These are phyloP conservation scores for Blastobasis lacticolella DNA, from an alignment of 2,888 invertebrate species.

Conservation along the genomic window DNA sequence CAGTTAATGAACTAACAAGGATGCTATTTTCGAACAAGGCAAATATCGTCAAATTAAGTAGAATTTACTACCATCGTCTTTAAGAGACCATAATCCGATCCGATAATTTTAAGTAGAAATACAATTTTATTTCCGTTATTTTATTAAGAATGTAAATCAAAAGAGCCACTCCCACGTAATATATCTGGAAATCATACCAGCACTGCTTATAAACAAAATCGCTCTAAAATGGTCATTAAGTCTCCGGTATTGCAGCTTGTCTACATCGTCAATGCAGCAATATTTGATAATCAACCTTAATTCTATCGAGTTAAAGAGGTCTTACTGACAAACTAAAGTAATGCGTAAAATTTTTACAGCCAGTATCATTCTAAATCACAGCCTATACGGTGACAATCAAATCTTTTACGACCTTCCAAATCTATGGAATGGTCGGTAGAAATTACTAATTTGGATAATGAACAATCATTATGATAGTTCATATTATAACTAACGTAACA, in stretches of 20 bases:
- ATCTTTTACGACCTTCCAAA: slow-evolving; percentile 1
- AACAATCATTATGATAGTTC: not conserved
- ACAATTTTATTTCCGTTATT: too few relatives aligned
- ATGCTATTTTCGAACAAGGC: too few relatives aligned
- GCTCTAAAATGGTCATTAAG: not conserved
- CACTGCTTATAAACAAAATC: not conserved
- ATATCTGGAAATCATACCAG: too few relatives aligned
- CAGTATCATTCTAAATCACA: slow-evolving; percentile 1
- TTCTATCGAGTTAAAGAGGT: not conserved
- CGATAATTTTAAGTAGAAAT: too few relatives aligned
- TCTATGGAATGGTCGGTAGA: slow-evolving; percentile 1
- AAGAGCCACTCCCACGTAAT: too few relatives aligned
- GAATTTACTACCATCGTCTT: too few relatives aligned
- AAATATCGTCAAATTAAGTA: too few relatives aligned
- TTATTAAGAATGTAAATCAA: too few relatives aligned
- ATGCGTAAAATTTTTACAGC: slow-evolving; percentile 2
- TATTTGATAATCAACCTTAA: not conserved
- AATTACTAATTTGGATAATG: slow-evolving; percentile 6
- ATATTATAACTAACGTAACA: not conserved
- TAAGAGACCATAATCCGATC: too few relatives aligned
- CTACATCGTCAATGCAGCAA: not conserved
- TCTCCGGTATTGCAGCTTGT: not conserved
- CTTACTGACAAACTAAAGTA: too few relatives aligned
- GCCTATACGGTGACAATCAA: slow-evolving; percentile 1
- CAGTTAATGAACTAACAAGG: too few relatives aligned